phyloP scores from a whole-genome alignment of 2,888 invertebrate species.

The Leptinotarsa peninsularis region DNA sequence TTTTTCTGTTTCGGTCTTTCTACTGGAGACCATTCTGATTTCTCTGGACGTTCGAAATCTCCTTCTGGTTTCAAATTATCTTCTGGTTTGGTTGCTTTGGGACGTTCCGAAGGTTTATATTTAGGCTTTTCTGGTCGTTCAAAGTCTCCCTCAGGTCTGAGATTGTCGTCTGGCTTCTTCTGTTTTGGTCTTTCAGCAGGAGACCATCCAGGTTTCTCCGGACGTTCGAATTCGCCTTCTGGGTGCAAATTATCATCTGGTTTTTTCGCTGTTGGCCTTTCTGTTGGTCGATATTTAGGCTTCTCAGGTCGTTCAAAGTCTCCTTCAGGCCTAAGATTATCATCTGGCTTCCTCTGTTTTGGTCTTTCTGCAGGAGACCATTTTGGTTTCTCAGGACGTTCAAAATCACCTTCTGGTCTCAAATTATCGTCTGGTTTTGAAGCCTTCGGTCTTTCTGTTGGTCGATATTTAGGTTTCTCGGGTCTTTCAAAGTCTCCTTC shows the following conservation, averaged over 20 bases:
- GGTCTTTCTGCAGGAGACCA: conserved; percentile 66
- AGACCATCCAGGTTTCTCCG: conserved; percentile 53
- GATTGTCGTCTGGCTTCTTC: conserved; percentile 68
- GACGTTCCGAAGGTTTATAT: conserved; percentile 65
- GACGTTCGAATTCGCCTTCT: conserved; percentile 66
- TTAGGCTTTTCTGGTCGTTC: conserved; percentile 61
- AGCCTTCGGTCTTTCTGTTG: conserved; percentile 59
- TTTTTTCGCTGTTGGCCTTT: conserved; percentile 58
- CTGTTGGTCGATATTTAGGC: conserved; percentile 54
- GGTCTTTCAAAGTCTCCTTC: conserved; percentile 66
- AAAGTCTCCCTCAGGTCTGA: conserved; percentile 69
- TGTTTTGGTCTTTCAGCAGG: conserved; percentile 64
- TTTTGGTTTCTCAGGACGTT: conserved; percentile 67
- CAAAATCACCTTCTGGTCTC: conserved; percentile 67
- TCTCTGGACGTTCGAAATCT: conserved; percentile 64
- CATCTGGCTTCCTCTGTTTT: conserved; percentile 67
- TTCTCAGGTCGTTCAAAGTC: conserved; percentile 60
- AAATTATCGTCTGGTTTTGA: conserved; percentile 64
- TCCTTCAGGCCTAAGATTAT: conserved; percentile 70
- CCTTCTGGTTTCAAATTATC: conserved; percentile 68
- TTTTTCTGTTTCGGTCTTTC: conserved; percentile 58
- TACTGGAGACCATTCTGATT: conserved; percentile 59
- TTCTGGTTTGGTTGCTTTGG: conserved; percentile 63
- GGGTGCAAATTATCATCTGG: conserved; percentile 65
- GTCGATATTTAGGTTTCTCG: conserved; percentile 64